A percentile compares a stretch with the other conserved stretches of the same genome.
phyloP scores from a whole-genome alignment of 2,113 vertebrate genomes.

The Zosterops japonicus region DNA sequence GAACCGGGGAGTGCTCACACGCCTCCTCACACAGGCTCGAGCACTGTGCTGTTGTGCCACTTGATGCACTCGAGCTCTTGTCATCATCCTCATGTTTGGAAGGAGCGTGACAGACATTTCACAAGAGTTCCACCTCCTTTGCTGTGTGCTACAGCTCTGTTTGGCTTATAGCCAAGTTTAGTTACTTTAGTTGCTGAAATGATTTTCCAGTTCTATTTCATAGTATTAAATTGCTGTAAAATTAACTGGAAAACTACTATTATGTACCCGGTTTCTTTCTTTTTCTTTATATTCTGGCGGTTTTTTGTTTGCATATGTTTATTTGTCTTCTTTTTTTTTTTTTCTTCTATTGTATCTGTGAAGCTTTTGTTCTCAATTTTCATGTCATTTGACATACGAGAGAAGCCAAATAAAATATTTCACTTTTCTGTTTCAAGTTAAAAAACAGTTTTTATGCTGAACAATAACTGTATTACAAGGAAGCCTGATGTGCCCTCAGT shows the following conservation, averaged over 20 bases:
- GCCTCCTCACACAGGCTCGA: neutral
- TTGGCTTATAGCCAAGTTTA: conserved; percentile 19
- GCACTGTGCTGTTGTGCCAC: neutral
- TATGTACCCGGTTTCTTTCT: conserved; percentile 8
- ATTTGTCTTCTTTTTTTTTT: conserved; percentile 39
- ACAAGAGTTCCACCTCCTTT: neutral
- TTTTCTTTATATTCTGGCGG: neutral
- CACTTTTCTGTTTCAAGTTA: conserved; percentile 38
- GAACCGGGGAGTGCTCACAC: neutral
- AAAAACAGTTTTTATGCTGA: conserved; percentile 10
- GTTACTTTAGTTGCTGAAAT: conserved; percentile 32
- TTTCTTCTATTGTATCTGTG: neutral
- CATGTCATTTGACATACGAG: conserved; percentile 11
- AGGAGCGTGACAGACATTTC: neutral
- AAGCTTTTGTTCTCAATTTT: conserved; percentile 17
- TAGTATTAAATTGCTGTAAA: conserved; percentile 40
- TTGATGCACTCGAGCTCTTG: neutral
- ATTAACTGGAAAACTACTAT: conserved; percentile 29
- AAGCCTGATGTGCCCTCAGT: conserved; percentile 9
- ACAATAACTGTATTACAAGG: conserved; percentile 44
- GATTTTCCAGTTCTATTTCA: conserved; percentile 39
- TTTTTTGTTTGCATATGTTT: conserved; percentile 6
- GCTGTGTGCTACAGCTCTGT: neutral
- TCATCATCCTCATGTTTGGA: neutral
- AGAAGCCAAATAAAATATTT: conserved; percentile 48